These are phyloP conservation scores for Dynastes hyllus DNA, from an alignment of 2,888 invertebrate species.

Conservation along the genomic window DNA sequence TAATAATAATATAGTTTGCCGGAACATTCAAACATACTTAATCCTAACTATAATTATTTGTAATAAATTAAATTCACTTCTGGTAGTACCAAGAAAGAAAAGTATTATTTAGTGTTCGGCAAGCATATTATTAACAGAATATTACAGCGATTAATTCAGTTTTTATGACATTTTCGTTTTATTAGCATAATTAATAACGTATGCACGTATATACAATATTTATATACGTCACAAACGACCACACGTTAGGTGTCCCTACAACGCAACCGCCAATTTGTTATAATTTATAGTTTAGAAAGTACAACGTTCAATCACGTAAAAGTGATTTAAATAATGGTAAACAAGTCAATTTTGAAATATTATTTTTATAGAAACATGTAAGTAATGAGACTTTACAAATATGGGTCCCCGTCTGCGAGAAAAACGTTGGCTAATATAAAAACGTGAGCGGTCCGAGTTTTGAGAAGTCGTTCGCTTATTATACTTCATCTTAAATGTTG, in stretches of 20 bases:
- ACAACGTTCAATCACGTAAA: constrained; percentile 42
- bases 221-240: constrained; percentile 32
- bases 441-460: constrained; percentile 7
- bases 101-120: constrained; percentile 24
- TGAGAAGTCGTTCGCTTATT: too few relatives aligned
- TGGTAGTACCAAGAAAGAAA: constrained; percentile 17
- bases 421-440: constrained; percentile 6
- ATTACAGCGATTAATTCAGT: constrained; percentile 43
- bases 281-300: constrained; percentile 45
- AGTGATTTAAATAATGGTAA: constrained; percentile 38
- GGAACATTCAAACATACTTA: constrained; percentile 11
- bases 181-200: constrained; percentile 43
- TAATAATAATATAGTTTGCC: constrained; percentile 27
- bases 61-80: constrained; percentile 30
- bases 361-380: constrained; percentile 25
- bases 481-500: too few relatives aligned
- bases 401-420: constrained; percentile 1
- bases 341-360: constrained; percentile 33
- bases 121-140: constrained; percentile 42
- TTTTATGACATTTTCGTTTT: constrained; percentile 43
- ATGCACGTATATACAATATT: constrained; percentile 10
- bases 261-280: constrained; percentile 40
- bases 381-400: constrained; percentile 26
- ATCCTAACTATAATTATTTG: constrained; percentile 30
- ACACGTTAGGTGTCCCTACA: constrained; percentile 41